phyloP scores from a whole-genome alignment of 1,140 invertebrate species.

The Grapholita molesta region DNA sequence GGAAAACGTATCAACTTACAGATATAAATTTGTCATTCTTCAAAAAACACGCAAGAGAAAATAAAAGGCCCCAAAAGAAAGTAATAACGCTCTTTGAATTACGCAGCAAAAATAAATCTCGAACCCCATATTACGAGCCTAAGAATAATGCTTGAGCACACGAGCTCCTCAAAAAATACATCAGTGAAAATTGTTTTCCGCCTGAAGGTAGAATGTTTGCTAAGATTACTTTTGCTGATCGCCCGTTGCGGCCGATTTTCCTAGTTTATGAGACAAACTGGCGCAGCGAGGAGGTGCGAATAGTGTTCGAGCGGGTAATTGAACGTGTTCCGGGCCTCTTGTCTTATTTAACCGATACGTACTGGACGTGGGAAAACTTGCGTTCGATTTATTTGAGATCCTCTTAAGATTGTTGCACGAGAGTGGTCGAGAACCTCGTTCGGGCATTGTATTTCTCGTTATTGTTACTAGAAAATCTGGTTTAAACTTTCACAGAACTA shows the following conservation, averaged over 20 bases:
- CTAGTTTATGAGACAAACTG: conserved; percentile 42
- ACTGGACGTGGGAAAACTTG: conserved; percentile 14
- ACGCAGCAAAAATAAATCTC: conserved; percentile 26
- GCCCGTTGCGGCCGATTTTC: conserved; percentile 42
- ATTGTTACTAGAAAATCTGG: background rate
- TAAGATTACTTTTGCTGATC: conserved; percentile 48
- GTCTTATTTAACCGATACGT: conserved; percentile 17
- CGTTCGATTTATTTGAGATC: conserved; percentile 18
- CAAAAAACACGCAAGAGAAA: conserved; percentile 13
- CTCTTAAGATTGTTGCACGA: conserved; percentile 8
- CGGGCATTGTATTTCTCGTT: background rate
- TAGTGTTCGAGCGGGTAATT: conserved; percentile 30
- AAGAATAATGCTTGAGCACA: conserved; percentile 34
- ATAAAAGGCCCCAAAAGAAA: conserved; percentile 15
- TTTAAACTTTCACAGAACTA: too few relatives aligned
- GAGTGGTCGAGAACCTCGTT: background rate
- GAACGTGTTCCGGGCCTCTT: conserved; percentile 18
- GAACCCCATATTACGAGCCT: conserved; percentile 33
- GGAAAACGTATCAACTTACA: conserved; percentile 10
- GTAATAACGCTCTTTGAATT: conserved; percentile 22
- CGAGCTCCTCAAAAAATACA: conserved; percentile 40
- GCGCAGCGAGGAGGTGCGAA: conserved; percentile 37
- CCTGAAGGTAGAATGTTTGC: conserved; percentile 41
- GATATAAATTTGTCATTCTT: conserved; percentile 16
- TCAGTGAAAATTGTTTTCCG: conserved; percentile 51